Conservation (phyloP, 2,888 invertebrate species). For the Tanytarsus gracilentus region DNA sequence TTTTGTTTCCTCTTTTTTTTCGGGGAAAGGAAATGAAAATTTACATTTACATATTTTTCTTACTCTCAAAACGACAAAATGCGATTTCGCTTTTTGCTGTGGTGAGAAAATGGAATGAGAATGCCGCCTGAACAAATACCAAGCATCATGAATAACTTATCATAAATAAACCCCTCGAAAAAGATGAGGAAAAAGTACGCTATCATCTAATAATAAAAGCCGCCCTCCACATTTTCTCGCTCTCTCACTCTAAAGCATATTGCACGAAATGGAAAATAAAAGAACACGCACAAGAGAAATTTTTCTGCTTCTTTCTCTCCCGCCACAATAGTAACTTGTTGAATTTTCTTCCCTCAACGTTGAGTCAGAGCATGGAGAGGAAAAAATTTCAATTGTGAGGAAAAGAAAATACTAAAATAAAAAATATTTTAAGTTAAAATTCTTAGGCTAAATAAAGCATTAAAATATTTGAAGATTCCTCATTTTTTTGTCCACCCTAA, state of each 20-base stretch:
- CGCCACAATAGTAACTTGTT: constrained; percentile 19
- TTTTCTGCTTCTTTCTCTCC: too few species aligned
- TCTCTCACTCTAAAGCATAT: neutral
- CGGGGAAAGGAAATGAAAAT: too few species aligned
- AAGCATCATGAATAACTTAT: constrained; percentile 27
- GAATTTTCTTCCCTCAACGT: constrained; percentile 13
- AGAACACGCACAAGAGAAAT: constrained; percentile 22
- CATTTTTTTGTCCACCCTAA: too few species aligned
- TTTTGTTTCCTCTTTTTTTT: too few species aligned
- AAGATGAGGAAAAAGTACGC: neutral
- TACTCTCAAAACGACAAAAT: neutral
- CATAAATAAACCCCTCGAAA: neutral
- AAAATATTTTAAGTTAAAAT: too few species aligned
- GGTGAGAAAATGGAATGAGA: neutral
- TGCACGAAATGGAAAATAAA: neutral
- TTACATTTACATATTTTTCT: too few species aligned
- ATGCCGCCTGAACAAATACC: neutral
- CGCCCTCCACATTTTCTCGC: constrained; percentile 1
- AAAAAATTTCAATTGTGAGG: too few species aligned
- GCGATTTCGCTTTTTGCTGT: neutral
- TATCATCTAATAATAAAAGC: constrained; percentile 22
- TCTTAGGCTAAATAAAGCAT: too few species aligned
- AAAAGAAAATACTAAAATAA: too few species aligned
- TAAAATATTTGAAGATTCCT: too few species aligned
- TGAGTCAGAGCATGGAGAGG: too few species aligned